phyloP scores from a whole-genome alignment of 2,888 invertebrate genomes.

The Ellobium chinense region DNA sequence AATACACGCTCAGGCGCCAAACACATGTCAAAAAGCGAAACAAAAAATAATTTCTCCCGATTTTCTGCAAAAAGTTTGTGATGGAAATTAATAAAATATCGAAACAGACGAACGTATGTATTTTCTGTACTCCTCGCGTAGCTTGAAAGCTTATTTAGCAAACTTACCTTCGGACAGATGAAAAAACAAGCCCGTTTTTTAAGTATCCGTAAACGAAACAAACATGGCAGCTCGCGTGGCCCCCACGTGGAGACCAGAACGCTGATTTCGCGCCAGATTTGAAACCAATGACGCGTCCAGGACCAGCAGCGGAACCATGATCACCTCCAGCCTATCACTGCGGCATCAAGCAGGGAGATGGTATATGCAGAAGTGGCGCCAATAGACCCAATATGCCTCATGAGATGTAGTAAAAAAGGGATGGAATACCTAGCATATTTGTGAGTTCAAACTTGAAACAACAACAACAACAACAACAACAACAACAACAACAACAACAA shows the following conservation, averaged over 20 bases:
- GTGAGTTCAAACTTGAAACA: neutral
- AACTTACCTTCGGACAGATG: constrained; percentile 2
- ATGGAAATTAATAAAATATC: too few relatives aligned
- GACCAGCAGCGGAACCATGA: constrained; percentile 18
- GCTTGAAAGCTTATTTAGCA: constrained; percentile 19
- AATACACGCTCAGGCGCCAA: too few relatives aligned
- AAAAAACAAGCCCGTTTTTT: constrained; percentile 20
- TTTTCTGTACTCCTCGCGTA: neutral
- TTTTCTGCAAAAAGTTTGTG: too few relatives aligned
- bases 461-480: neutral
- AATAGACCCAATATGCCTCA: too few relatives aligned
- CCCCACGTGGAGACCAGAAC: neutral
- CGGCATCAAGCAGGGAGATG: neutral
- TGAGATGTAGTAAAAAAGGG: too few relatives aligned
- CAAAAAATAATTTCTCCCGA: too few relatives aligned
- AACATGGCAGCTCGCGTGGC: constrained; percentile 38
- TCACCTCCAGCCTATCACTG: neutral
- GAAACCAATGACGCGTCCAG: constrained; percentile 27
- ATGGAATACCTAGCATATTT: too few relatives aligned
- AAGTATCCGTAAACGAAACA: constrained; percentile 41
- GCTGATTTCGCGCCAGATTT: constrained; percentile 41
- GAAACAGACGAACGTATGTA: too few relatives aligned
- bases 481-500: neutral
- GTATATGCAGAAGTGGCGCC: too few relatives aligned
- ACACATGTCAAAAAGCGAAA: too few relatives aligned